Base-by-base conservation (phyloP, 2,888 invertebrate genomes). In the Rhamnusium bicolor region DNA sequence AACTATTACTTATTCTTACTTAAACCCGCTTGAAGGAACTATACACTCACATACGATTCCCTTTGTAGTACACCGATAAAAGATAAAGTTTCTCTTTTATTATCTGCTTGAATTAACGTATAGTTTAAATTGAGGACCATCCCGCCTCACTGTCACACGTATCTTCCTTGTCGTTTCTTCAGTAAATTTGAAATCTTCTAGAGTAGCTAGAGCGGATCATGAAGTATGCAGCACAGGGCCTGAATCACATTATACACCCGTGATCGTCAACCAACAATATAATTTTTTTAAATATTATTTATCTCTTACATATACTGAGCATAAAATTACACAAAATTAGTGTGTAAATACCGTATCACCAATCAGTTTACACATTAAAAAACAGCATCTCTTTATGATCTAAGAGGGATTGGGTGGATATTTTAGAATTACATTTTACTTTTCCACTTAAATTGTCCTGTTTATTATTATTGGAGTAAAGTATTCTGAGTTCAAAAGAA, bases 51-150 rank as follows among this genome's bases (percentile, higher is more conserved):
- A 56, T n/a, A 40, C 67, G 16, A 56, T 67, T 56, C 46, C 46
- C 67, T 61, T 60, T 69, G 61, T 61, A 54, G 46, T 24, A 69
- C 53, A 69, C 60, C 29, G 69, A 68, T 68, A 47, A 21, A 69
- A 69, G 69, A 60, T 69, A 69, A 68, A 69, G 32, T 69, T 69
- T 69, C 69, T 69, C 69, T 69, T 69, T 69, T 69, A 69, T 69
- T 69, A 69, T 69, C 69, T 32, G 49, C 51, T 24, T 69, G 69
- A 69, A 69, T 69, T 69, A 69, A 69, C 69, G 67, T 56, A 14
- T 40, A 40, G 60, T 40, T 53, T 49, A 16, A 49, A 68, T 68
- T 53, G 56, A 24, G 2, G 24, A 47, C 60, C 60, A 47, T 49
- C 54, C 56, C 56, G 40, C 46, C 56, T 40, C 27, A n/a, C 54